A percentile compares a stretch with the other conserved stretches of the same genome.
Evolutionary conservation across 2,888 invertebrate genomes (phyloP).

Genomic region (Saturnia pavonia): DNA sequence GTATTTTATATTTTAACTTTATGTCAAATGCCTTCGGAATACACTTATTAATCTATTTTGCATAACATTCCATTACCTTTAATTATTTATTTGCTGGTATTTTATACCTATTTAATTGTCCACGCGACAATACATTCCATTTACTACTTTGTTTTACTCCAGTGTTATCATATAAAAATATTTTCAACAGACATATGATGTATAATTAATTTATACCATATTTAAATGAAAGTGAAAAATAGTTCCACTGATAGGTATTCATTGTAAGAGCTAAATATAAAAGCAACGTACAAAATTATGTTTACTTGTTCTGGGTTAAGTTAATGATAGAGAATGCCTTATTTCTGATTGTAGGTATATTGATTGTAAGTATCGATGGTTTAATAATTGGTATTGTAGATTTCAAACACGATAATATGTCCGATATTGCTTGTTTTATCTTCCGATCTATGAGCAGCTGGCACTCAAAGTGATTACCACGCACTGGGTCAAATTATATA

Average conservation of each 20-base stretch:
- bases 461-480: neutral
- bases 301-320: neutral
- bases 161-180: too few relatives aligned
- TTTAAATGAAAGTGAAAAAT: too few relatives aligned
- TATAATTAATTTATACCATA: too few relatives aligned
- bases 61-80: too few relatives aligned
- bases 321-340: constrained; percentile 5
- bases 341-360: neutral
- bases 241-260: neutral
- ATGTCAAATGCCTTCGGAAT: too few relatives aligned
- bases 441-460: neutral
- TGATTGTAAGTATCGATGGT: neutral
- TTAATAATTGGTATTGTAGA: neutral
- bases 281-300: neutral
- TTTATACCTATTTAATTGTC: too few relatives aligned
- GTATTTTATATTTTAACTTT: too few relatives aligned
- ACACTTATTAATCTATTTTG: too few relatives aligned
- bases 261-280: neutral
- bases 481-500: neutral
- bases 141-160: too few relatives aligned
- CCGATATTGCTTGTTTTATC: neutral
- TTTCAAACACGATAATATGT: constrained; percentile 9
- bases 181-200: too few relatives aligned
- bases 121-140: too few relatives aligned
- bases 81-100: too few relatives aligned